These are phyloP conservation scores for Melanotaenia parkinsoni DNA, from an alignment of 2,797 vertebrate genomes.

Conservation along the genomic window DNA sequence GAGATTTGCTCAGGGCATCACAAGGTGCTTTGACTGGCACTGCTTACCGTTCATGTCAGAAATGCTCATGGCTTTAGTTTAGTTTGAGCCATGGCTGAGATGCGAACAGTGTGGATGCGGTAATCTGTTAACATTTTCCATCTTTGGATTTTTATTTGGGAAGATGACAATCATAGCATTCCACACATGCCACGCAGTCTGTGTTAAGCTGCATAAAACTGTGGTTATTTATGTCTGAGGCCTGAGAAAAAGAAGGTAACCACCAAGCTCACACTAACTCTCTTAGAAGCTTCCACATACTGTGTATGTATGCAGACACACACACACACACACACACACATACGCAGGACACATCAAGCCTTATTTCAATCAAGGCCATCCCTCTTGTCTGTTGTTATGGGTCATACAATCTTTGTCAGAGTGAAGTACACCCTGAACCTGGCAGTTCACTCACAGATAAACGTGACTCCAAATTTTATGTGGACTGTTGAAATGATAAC, in stretches of 20 bases:
- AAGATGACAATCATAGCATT: not conserved
- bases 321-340: not conserved
- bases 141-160: not conserved
- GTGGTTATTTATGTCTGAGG: not conserved
- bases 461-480: constrained; percentile 25
- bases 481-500: constrained; percentile 30
- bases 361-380: constrained; percentile 15
- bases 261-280: too few species aligned
- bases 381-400: constrained; percentile 16
- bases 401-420: too few species aligned
- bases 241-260: not conserved
- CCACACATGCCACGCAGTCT: not conserved
- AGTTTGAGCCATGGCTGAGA: not conserved
- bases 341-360: not conserved
- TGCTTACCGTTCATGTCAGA: too few species aligned
- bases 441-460: constrained; percentile 26
- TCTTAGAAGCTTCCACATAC: not conserved
- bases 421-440: constrained; percentile 40
- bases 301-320: not conserved
- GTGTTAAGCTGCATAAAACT: not conserved
- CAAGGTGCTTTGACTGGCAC: too few species aligned
- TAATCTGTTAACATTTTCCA: not conserved
- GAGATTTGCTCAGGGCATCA: too few species aligned
- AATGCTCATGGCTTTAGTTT: too few species aligned
- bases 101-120: not conserved